phyloP scores from a whole-genome alignment of 2,113 vertebrate species.

The Chaetodon trifascialis region DNA sequence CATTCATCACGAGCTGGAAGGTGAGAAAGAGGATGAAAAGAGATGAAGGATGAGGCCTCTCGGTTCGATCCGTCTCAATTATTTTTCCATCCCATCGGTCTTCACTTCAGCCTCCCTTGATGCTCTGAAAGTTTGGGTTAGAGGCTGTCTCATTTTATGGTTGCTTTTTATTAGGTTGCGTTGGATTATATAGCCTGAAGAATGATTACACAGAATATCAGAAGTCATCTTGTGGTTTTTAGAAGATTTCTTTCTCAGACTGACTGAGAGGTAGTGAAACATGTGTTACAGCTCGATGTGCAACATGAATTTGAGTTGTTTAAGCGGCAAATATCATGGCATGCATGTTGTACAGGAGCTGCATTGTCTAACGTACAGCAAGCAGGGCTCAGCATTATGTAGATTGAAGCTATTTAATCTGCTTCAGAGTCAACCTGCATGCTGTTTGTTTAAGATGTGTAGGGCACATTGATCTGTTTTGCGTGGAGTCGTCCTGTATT shows the following conservation, averaged over 20 bases:
- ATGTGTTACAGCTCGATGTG: conserved; percentile 22
- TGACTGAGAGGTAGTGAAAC: conserved; percentile 22
- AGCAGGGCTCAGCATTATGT: conserved; percentile 37
- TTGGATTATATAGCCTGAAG: conserved; percentile 35
- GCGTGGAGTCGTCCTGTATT: conserved; percentile 38
- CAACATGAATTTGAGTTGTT: not conserved
- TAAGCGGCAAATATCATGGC: conserved; percentile 18
- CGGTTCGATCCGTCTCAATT: conserved; percentile 41
- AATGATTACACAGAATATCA: conserved; percentile 21
- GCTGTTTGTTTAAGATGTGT: conserved; percentile 60
- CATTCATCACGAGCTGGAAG: conserved; percentile 96
- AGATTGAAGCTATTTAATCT: conserved; percentile 51
- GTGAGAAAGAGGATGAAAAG: conserved; percentile 82
- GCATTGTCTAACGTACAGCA: conserved; percentile 11
- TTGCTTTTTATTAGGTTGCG: conserved; percentile 43
- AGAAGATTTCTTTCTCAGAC: conserved; percentile 35
- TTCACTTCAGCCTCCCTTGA: conserved; percentile 29
- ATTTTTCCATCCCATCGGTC: conserved; percentile 50
- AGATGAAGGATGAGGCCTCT: conserved; percentile 40
- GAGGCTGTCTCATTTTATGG: conserved; percentile 42
- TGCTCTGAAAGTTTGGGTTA: conserved; percentile 50
- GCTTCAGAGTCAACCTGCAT: conserved; percentile 37
- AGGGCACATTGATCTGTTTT: conserved; percentile 50
- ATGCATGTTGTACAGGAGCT: conserved; percentile 37
- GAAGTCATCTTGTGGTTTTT: conserved; percentile 12